phyloP scores from a whole-genome alignment of 2,113 vertebrate species.

The Irena cyanogastra region DNA sequence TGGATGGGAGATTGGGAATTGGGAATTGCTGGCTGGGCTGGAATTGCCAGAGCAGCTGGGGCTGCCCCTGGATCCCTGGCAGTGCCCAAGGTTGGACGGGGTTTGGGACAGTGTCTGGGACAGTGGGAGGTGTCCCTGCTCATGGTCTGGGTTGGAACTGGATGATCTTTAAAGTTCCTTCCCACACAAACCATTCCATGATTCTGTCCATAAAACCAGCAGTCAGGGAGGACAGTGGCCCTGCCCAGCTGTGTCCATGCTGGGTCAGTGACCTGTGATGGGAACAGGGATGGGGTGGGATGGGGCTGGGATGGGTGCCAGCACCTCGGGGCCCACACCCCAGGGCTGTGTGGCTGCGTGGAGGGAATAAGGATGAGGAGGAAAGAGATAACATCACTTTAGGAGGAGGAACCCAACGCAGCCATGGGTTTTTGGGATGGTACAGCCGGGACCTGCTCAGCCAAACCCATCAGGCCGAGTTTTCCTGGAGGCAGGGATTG shows the following conservation, averaged over 20 bases:
- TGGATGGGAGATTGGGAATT: fast-evolving
- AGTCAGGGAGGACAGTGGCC: fast-evolving
- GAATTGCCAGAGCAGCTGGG: not conserved
- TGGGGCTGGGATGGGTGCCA: not conserved
- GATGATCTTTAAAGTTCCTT: not conserved
- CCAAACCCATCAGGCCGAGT: fast-evolving
- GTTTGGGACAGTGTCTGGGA: fast-evolving
- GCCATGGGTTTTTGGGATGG: not conserved
- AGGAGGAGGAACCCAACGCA: not conserved
- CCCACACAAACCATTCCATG: fast-evolving
- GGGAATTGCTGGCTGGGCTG: not conserved
- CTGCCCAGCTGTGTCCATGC: fast-evolving
- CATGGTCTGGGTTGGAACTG: not conserved
- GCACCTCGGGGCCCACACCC: not conserved
- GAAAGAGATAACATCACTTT: not conserved
- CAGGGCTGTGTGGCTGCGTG: fast-evolving
- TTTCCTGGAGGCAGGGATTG: not conserved
- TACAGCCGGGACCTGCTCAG: not conserved
- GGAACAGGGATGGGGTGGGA: not conserved
- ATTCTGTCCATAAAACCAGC: fast-evolving
- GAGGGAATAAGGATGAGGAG: not conserved
- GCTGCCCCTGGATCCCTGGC: not conserved
- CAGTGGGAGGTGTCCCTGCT: fast-evolving
- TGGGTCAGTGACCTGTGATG: not conserved
- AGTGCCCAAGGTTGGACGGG: fast-evolving